Evolutionary conservation across 1,140 invertebrate genomes (phyloP).

Genomic region (Doryteuthis pealeii): DNA sequence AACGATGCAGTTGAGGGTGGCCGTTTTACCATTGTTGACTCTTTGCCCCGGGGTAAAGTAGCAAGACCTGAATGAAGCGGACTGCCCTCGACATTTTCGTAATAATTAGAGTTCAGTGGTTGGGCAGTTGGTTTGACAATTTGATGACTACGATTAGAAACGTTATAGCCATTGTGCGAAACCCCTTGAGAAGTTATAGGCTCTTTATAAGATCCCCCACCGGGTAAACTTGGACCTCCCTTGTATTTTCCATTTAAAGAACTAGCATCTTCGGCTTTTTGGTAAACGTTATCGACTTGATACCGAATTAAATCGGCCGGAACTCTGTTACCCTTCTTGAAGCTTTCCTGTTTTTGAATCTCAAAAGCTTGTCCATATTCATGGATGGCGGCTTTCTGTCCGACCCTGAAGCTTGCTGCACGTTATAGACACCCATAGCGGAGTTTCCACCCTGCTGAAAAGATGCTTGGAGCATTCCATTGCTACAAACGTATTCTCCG

Average conservation of each 20-base stretch:
- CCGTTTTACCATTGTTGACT: constrained; percentile 20
- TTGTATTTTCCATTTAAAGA: too few relatives aligned
- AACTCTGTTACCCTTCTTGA: constrained; percentile 47
- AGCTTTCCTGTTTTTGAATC: constrained; percentile 36
- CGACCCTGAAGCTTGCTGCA: neutral
- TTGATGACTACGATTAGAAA: constrained; percentile 24
- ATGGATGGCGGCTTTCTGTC: neutral
- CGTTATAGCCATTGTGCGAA: neutral
- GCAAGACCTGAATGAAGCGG: constrained; percentile 52
- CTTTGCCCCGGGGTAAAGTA: constrained; percentile 50
- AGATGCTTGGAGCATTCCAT: constrained; percentile 1
- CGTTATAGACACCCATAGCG: neutral
- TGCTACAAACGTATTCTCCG: constrained; percentile 13
- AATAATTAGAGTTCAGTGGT: constrained; percentile 25
- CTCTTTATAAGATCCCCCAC: neutral
- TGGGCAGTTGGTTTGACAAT: constrained; percentile 39
- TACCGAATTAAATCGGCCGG: constrained; percentile 50
- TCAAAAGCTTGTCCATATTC: neutral
- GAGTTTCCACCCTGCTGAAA: neutral
- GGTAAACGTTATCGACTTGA: neutral
- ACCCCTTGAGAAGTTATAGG: neutral
- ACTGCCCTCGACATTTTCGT: constrained; percentile 38
- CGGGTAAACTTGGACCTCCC: neutral
- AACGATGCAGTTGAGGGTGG: too few relatives aligned
- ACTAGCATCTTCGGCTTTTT: too few relatives aligned